Evolutionary conservation across 2,113 vertebrate genomes (phyloP).

Genomic region (Steatornis caripensis): DNA sequence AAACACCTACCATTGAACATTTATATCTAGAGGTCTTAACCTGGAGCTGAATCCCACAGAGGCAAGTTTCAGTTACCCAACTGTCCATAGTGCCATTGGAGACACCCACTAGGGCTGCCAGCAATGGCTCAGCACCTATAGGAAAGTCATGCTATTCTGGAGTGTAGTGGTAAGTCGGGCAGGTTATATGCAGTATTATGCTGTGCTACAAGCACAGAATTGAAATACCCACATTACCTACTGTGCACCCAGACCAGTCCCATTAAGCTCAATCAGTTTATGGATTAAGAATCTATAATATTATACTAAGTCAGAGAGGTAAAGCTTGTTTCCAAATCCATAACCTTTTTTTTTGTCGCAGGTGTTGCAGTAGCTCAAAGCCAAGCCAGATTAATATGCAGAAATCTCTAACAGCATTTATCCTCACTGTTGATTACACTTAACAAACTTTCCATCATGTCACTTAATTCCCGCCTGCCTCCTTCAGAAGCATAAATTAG

Average conservation of each 20-base stretch:
- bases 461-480: constrained; percentile 32
- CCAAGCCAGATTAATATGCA: constrained; percentile 53
- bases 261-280: not conserved
- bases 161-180: not conserved
- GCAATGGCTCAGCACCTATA: not conserved
- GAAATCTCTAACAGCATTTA: constrained; percentile 36
- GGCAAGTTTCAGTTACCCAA: not conserved
- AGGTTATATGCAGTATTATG: not conserved
- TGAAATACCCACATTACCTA: not conserved
- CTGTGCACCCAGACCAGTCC: not conserved
- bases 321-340: not conserved
- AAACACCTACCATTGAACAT: not conserved
- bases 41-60: not conserved
- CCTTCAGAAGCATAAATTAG: constrained; percentile 36
- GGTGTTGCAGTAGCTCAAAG: not conserved
- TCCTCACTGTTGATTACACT: constrained; percentile 47
- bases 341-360: not conserved
- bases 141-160: not conserved
- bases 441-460: constrained; percentile 52
- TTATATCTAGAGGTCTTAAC: not conserved
- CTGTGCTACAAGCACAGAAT: not conserved
- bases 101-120: not conserved
- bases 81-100: not conserved
- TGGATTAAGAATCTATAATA: not conserved
- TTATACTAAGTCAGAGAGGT: not conserved